A percentile compares a stretch with the other conserved stretches of the same genome.
phyloP scores from a whole-genome alignment of 2,888 invertebrate genomes.

The Eumacrocentrus americanus region DNA sequence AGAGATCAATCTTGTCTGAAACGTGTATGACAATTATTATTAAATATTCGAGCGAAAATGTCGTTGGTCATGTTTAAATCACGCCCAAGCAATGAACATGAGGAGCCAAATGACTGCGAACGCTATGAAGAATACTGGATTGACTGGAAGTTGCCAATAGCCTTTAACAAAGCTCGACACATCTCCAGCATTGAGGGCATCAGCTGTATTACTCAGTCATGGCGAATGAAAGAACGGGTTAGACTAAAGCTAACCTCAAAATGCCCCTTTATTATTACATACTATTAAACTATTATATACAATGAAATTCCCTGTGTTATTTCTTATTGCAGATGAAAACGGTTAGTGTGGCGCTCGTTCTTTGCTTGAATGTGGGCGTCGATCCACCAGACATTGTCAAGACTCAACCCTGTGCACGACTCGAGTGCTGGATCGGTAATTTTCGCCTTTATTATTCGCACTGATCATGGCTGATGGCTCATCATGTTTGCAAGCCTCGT shows the following conservation, averaged over 20 bases:
- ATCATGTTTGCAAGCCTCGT: neutral
- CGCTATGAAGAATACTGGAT: conserved; percentile 54
- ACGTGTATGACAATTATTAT: neutral
- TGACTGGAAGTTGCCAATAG: conserved; percentile 74
- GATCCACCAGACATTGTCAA: conserved; percentile 99
- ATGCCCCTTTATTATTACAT: conserved; percentile 11
- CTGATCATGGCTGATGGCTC: neutral
- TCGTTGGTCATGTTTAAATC: conserved; percentile 39
- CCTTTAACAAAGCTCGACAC: conserved; percentile 78
- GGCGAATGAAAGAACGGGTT: conserved; percentile 93
- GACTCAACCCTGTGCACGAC: conserved; percentile 92
- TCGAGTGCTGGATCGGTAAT: conserved; percentile 96
- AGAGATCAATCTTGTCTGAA: neutral
- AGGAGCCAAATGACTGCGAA: conserved; percentile 14
- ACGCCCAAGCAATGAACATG: conserved; percentile 26
- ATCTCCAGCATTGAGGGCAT: conserved; percentile 74
- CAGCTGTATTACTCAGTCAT: conserved; percentile 74
- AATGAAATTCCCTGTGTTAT: neutral
- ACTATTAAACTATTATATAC: neutral
- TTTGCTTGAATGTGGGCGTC: conserved; percentile 98
- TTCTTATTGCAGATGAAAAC: conserved; percentile 87
- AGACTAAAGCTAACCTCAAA: no score
- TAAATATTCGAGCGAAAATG: conserved; percentile 35
- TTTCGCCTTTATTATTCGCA: neutral
- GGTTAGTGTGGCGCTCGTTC: conserved; percentile 95